These are phyloP conservation scores for Agonopterix arenella DNA, from an alignment of 2,888 invertebrate species.

Conservation along the genomic window DNA sequence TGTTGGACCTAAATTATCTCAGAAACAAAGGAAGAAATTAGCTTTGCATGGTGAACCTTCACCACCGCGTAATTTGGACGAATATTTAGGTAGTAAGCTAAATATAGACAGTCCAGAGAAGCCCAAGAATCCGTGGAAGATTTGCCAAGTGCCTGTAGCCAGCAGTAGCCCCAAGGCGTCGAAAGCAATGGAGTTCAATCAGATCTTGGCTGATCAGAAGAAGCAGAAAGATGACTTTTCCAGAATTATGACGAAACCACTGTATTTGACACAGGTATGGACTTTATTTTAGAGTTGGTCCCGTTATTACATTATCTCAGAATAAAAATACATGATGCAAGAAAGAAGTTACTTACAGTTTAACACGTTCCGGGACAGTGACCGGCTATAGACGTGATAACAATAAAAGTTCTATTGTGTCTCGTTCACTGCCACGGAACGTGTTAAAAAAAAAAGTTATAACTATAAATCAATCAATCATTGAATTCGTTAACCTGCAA, in stretches of 20 bases:
- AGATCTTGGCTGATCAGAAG: constrained; percentile 84
- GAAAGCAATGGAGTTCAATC: constrained; percentile 53
- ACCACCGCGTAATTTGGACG: constrained; percentile 38
- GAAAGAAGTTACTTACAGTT: no score
- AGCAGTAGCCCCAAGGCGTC: constrained; percentile 55
- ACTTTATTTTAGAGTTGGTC: no score
- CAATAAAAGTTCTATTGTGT: no score
- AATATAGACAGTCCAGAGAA: constrained; percentile 49
- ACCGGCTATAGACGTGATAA: no score
- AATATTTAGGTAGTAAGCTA: constrained; percentile 39
- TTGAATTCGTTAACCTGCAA: no score
- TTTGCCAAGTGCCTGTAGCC: constrained; percentile 39
- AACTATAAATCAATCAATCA: no score
- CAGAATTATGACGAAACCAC: constrained; percentile 83
- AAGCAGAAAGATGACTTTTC: constrained; percentile 83
- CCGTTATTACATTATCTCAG: no score
- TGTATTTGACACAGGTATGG: constrained; percentile 85
- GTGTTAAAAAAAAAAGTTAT: no score
- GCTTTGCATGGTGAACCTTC: constrained; percentile 61
- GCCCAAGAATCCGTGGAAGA: constrained; percentile 71
- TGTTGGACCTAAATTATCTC: constrained; percentile 76
- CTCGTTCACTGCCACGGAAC: no score
- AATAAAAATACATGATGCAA: no score
- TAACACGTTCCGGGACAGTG: no score
- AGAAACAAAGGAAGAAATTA: constrained; percentile 79